Conservation (phyloP, 2,888 invertebrate species). For the Heteropelma amictum region DNA sequence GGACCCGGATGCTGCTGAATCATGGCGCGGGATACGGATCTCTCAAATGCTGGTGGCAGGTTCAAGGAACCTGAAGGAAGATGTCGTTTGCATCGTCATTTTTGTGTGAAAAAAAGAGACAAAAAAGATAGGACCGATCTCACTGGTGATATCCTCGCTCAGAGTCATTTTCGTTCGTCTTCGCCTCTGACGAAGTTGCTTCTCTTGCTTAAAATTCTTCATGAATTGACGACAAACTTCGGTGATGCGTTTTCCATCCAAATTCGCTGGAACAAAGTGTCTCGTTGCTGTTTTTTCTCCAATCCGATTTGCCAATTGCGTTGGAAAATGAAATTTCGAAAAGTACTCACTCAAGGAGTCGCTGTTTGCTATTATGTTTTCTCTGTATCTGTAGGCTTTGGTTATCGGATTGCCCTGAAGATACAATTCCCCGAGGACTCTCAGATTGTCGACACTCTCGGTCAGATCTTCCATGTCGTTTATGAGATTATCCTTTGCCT, state of each 20-base stretch:
- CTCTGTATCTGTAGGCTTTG: constrained; percentile 83
- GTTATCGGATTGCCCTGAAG: constrained; percentile 84
- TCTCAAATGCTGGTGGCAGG: constrained; percentile 73
- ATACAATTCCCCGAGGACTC: constrained; percentile 80
- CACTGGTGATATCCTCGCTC: constrained; percentile 69
- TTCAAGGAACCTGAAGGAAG: constrained; percentile 70
- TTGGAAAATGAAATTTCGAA: neutral
- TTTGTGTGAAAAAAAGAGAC: too few species aligned
- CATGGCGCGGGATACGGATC: constrained; percentile 74
- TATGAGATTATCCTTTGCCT: constrained; percentile 82
- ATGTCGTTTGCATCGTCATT: neutral
- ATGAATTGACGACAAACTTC: constrained; percentile 82
- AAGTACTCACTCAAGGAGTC: constrained; percentile 79
- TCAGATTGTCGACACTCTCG: constrained; percentile 80
- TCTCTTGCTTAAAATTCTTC: constrained; percentile 82
- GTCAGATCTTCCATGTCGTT: constrained; percentile 80
- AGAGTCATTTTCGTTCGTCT: constrained; percentile 64
- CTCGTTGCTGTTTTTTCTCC: neutral
- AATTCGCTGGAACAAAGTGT: constrained; percentile 77
- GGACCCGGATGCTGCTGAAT: constrained; percentile 70
- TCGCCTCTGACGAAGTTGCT: constrained; percentile 73
- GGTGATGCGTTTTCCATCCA: constrained; percentile 82
- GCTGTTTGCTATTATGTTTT: constrained; percentile 83
- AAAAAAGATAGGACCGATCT: too few species aligned
- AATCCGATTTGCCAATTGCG: too few species aligned